Conservation (phyloP, 1,140 invertebrate species). For the Diplogasteroides magnus region DNA sequence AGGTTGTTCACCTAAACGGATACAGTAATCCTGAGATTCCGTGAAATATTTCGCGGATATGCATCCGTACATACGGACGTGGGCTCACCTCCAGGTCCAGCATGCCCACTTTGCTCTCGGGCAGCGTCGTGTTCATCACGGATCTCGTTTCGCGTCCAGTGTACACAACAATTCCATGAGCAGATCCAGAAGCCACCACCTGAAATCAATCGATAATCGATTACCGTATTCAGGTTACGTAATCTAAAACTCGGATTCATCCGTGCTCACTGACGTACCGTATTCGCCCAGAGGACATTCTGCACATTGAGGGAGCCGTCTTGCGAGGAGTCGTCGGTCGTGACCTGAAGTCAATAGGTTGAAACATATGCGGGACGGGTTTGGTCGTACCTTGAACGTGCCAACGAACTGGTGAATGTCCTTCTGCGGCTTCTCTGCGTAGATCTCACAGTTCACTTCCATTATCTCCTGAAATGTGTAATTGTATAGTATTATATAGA, state of each 20-base stretch:
- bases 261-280: slow-evolving; percentile 58
- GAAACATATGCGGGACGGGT: no score
- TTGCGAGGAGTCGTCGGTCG: slow-evolving; percentile 57
- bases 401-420: slow-evolving; percentile 97
- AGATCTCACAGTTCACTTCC: slow-evolving; percentile 78
- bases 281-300: slow-evolving; percentile 97
- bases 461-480: slow-evolving; percentile 68
- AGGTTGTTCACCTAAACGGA: slow-evolving; percentile 42
- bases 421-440: slow-evolving; percentile 92
- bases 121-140: slow-evolving; percentile 95
- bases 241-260: background rate
- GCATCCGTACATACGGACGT: background rate
- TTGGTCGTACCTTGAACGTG: slow-evolving; percentile 63
- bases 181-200: slow-evolving; percentile 85
- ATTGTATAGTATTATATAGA: no score
- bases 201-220: no score
- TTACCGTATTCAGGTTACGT: no score
- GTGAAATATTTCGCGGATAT: background rate
- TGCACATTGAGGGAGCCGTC: slow-evolving; percentile 84
- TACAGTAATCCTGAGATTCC: slow-evolving; percentile 7
- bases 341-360: slow-evolving; percentile 34
- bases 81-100: slow-evolving; percentile 78
- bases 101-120: slow-evolving; percentile 85
- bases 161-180: slow-evolving; percentile 87
- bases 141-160: slow-evolving; percentile 90